Evolutionary conservation across 2,797 vertebrate genomes (phyloP).

Genomic region (Periophthalmus magnuspinnatus): DNA sequence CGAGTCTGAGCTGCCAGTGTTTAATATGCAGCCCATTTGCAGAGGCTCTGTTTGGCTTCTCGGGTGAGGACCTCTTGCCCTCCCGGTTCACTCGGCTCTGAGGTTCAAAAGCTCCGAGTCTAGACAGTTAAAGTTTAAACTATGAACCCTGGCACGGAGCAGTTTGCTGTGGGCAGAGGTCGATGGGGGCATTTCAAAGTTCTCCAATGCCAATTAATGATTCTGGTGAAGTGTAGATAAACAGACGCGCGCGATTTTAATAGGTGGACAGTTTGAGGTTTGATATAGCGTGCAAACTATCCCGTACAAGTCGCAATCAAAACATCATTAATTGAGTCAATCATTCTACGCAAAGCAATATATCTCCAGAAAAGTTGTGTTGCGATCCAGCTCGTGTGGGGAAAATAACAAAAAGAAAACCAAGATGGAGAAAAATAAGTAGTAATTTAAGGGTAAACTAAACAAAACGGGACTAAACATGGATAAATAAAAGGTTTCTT

Average conservation of each 20-base stretch:
- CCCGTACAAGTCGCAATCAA: not conserved
- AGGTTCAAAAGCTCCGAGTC: conserved; percentile 38
- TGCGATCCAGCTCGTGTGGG: too few species aligned
- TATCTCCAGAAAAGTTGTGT: too few species aligned
- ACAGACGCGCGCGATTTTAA: conserved; percentile 5
- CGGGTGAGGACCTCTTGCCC: conserved; percentile 41
- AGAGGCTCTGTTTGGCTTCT: conserved; percentile 20
- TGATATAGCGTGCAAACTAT: not conserved
- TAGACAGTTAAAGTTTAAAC: conserved; percentile 46
- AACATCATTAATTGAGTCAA: not conserved
- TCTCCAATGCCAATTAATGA: conserved; percentile 46
- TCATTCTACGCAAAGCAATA: too few species aligned
- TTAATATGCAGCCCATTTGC: conserved; percentile 44
- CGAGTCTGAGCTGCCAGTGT: conserved; percentile 14
- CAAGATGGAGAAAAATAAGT: too few species aligned
- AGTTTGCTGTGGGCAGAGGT: conserved; percentile 25
- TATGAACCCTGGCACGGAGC: conserved; percentile 34
- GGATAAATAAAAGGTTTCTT: too few species aligned
- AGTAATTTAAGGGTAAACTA: too few species aligned
- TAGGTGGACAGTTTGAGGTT: not conserved
- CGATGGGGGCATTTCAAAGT: conserved; percentile 41
- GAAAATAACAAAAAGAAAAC: too few species aligned
- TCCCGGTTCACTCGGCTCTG: conserved; percentile 32
- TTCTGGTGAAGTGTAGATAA: conserved; percentile 32
- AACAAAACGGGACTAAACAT: too few species aligned